Base-by-base conservation (phyloP, 1,140 invertebrate genomes). In the Solen grandis region DNA sequence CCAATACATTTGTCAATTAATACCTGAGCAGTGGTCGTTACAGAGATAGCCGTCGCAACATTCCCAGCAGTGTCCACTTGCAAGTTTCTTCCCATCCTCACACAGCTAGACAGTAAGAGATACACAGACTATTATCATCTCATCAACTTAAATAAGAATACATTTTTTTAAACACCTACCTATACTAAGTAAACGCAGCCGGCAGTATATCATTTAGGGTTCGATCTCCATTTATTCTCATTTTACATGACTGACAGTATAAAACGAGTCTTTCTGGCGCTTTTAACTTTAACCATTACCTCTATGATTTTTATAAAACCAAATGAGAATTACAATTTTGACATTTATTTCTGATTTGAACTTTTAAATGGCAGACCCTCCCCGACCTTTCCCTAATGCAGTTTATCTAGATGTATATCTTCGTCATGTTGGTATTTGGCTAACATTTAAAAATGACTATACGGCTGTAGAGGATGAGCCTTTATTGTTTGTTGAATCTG, bases 21-120 rank as follows among this genome's bases (percentile, higher is more conserved):
- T 46, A 78, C 75, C 63, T 68, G 75, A 69, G 31, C 75, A 78
- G 22, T 78, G 62, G 62, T 78, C 75, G 31, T 78, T 78, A 57
- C 75, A 78, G 10, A 69, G 75, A 46, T 69, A 69, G 54, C 63
- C 69, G 65, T 78, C 75, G 33, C 75, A 78, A 38, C 75, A 78
- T 29, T 57, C 35, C 75, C 75, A 78, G 22, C 75, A 78, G 0
- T 33, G 33, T 1, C 63, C 65, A 29, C 41, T 27, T 16, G 75
- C 75, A 3, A 78, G 22, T 36, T 38, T 68, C 54, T 59, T 69
- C 14, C 75, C 75, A 19, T 63, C 52, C 5, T 59, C 63, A 66
- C 75, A 78, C 1, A 66, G 52, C 75, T 78, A 27, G 8, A 74
- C n/a, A n/a, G n/a, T n/a, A n/a, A n/a, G n/a, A n/a, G n/a, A n/a